phyloP scores from a whole-genome alignment of 2,113 vertebrate genomes.

The Clinocottus analis region DNA sequence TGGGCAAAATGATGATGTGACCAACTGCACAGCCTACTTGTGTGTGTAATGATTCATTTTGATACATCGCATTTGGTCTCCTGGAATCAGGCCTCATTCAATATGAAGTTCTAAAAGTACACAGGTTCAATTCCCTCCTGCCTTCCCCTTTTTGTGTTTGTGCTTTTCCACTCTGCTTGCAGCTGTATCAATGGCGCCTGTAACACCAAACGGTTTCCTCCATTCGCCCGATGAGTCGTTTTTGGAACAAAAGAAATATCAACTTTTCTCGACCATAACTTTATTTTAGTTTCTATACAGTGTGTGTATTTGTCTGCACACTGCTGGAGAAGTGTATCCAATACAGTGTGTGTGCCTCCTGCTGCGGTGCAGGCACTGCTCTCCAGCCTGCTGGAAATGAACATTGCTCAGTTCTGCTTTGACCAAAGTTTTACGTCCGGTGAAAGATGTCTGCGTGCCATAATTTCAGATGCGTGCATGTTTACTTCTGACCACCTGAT shows the following conservation, averaged over 20 bases:
- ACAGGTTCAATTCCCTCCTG: neutral
- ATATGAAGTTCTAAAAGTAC: neutral
- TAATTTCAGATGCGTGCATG: neutral
- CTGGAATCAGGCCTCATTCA: constrained; percentile 1
- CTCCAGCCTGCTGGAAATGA: neutral
- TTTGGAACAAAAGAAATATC: neutral
- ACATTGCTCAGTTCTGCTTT: neutral
- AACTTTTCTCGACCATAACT: neutral
- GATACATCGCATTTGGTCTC: constrained; percentile 13
- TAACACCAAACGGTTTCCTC: neutral
- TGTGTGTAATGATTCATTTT: neutral
- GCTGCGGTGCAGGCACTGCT: neutral
- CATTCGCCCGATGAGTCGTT: neutral
- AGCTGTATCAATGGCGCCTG: neutral
- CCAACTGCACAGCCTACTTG: neutral
- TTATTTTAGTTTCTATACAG: neutral
- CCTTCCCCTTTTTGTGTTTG: neutral
- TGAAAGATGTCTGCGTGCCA: neutral
- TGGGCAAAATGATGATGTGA: neutral
- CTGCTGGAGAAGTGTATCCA: neutral
- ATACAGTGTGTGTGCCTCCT: neutral
- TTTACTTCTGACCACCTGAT: neutral
- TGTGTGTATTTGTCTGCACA: neutral
- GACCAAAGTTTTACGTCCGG: neutral
- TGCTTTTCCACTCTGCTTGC: neutral